Evolutionary conservation across 2,113 vertebrate species (phyloP), one percentile per base, ranked within the genome.

Genomic region (Notarius quadriscutis): DNA sequence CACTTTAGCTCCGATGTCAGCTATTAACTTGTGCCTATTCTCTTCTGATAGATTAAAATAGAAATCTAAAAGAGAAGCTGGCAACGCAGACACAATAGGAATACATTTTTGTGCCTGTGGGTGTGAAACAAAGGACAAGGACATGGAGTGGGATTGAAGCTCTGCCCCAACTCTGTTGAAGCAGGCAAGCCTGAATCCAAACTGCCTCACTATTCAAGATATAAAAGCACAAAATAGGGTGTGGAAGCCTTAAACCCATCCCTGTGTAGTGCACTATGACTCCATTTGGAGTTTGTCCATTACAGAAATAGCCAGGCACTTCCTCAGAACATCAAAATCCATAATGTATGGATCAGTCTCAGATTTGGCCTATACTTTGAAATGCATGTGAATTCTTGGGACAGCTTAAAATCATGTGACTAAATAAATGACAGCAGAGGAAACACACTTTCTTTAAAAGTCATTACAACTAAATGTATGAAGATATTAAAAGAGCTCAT

Each of bases 71-170:
- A 57, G 69, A 22, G 87, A 87, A 74, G 83, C 75, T 88, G 83
- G 87, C 84, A 84, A 57, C 34, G 55, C 82, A 75, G 84, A 88
- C 82, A 90, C 89, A 90, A 90, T 87, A 30, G 89, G 74, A 88
- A 86, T 78, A 88, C 18, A 88, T 90, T 84, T 90, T 90, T 90
- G 87, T 78, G 89, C 74, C 87, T 88, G 89, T 90, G 86, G 89
- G 89, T 83, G 89, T 87, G 65, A 90, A 67, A 90, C 89, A 90
- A 90, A 90, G 84, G 87, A 85, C 78, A 80, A 84, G 87, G 86
- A 90, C 89, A 87, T 67, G 69, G 87, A 87, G 87, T 84, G 87
- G 87, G 87, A 72, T 48, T 84, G 60, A 87, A 87, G 81, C n/a
- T 41, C 89, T 81, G 84, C 72, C 81, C 87, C 81, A 81, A 62